Evolutionary conservation across 2,888 invertebrate genomes (phyloP), one percentile per base, ranked within the genome.

Genomic region (Mesorhabditis belari): DNA sequence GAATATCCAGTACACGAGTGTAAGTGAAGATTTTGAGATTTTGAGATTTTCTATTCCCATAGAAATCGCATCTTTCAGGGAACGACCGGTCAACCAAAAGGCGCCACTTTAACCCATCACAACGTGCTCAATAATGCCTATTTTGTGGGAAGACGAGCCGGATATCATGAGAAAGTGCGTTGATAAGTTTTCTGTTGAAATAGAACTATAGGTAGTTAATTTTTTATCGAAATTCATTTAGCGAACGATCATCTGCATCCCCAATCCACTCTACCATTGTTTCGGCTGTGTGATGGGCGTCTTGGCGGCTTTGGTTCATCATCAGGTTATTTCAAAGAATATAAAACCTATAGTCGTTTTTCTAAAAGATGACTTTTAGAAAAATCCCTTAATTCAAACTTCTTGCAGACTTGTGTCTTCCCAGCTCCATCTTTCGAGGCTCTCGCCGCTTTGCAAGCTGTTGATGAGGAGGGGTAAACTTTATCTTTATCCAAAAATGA

Each of bases 1-100:
- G 72, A 90, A 89, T 79, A 88, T 92, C 69, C 84, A 79, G 62
- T 79, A 76, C 63, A 79, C 79, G 2, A 71, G 72, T 60, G 75
- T 75, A 35, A 58, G 65, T 59, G 4, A 12, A 17, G 12, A 54
- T 9, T 4, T 27, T 56, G 5, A n/a, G 25, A 25, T 23, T 17
- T 23, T n/a, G n/a, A n/a, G n/a, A 57, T 49, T 21, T 50, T 6
- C n/a, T 25, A 23, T 12, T 12, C 12, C 21, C 12, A n/a, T 52
- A 12, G 12, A 52, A 52, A 12, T 12, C 1, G 1, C 23, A 9
- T 2, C 9, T 57, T 75, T 25, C 69, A 86, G 86, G 90, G 90
- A 21, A 90, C 90, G 0, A 90, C 91, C 0, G 88, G 88, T n/a
- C 81, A 83, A 49, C 89, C 91, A 0, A 92, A 92, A 82, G 91